Percentiles rank a stretch among this genome's conserved stretches.
phyloP scores from a whole-genome alignment of 2,888 invertebrate species.

The Apocheima hispidaria region DNA sequence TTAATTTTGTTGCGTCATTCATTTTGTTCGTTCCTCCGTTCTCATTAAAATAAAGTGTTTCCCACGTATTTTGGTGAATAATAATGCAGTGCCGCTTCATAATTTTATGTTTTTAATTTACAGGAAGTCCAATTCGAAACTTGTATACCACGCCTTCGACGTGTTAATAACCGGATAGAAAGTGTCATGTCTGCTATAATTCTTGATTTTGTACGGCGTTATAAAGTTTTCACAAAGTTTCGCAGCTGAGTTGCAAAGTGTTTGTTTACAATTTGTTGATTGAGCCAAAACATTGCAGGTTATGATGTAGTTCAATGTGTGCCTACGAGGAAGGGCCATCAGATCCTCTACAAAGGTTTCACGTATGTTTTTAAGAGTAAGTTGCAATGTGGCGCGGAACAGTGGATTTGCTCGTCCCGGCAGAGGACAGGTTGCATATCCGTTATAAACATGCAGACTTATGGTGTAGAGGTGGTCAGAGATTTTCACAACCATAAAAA shows the following conservation, averaged over 20 bases:
- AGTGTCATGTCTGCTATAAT: slow-evolving; percentile 40
- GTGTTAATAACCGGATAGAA: slow-evolving; percentile 28
- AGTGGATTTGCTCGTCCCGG: slow-evolving; percentile 78
- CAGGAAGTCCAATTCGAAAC: slow-evolving; percentile 13
- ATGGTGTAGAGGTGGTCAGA: slow-evolving; percentile 76
- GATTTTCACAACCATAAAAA: slow-evolving; percentile 82
- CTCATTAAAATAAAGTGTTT: slow-evolving; percentile 57
- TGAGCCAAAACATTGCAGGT: slow-evolving; percentile 62
- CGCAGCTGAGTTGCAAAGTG: slow-evolving; percentile 31
- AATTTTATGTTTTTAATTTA: slow-evolving; percentile 32
- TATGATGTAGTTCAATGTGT: slow-evolving; percentile 80
- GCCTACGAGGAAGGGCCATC: slow-evolving; percentile 78
- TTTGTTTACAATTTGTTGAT: slow-evolving; percentile 38
- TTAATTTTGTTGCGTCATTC: slow-evolving; percentile 59
- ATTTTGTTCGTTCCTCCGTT: slow-evolving; percentile 45
- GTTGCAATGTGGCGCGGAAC: slow-evolving; percentile 79
- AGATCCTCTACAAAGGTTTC: slow-evolving; percentile 78
- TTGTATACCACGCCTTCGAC: slow-evolving; percentile 18
- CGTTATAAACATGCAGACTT: slow-evolving; percentile 78
- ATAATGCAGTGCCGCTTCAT: slow-evolving; percentile 18
- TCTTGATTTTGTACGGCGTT: slow-evolving; percentile 36
- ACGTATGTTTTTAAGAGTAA: slow-evolving; percentile 79
- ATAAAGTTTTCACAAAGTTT: slow-evolving; percentile 24
- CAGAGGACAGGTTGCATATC: slow-evolving; percentile 83
- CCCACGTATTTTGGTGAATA: slow-evolving; percentile 55